phyloP scores from a whole-genome alignment of 2,797 vertebrate genomes.

The Thripadectes ignobilis region DNA sequence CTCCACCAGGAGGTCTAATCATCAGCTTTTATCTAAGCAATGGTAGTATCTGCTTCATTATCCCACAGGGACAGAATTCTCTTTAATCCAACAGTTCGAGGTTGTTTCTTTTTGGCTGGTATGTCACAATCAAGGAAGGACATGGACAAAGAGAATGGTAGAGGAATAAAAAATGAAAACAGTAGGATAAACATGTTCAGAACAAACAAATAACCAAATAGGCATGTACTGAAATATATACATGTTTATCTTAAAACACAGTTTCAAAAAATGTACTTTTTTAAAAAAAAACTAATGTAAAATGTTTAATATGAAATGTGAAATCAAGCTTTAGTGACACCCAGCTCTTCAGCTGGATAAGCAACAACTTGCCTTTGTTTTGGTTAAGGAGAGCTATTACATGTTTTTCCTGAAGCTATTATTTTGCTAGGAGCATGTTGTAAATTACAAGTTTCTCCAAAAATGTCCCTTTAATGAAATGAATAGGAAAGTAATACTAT shows the following conservation, averaged over 20 bases:
- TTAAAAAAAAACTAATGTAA: no score
- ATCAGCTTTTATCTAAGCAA: slow-evolving; percentile 23
- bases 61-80: background rate
- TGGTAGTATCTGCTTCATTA: background rate
- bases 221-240: background rate
- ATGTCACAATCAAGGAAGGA: background rate
- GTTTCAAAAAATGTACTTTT: rapidly evolving
- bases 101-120: background rate
- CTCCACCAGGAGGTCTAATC: slow-evolving; percentile 15
- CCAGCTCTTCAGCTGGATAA: slow-evolving; percentile 65
- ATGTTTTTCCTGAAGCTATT: slow-evolving; percentile 73
- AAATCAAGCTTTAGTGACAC: slow-evolving; percentile 33
- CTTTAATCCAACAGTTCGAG: background rate
- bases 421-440: slow-evolving; percentile 59
- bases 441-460: slow-evolving; percentile 74
- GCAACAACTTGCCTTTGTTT: slow-evolving; percentile 72
- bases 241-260: background rate
- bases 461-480: slow-evolving; percentile 72
- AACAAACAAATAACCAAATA: background rate
- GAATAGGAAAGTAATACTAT: slow-evolving; percentile 75
- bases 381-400: slow-evolving; percentile 76
- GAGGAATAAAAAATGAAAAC: background rate
- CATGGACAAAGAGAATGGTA: background rate
- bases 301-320: slow-evolving; percentile 28
- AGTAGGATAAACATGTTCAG: background rate